These are phyloP conservation scores for Pollachius pollachius DNA, from an alignment of 2,113 vertebrate species.

Conservation along the genomic window DNA sequence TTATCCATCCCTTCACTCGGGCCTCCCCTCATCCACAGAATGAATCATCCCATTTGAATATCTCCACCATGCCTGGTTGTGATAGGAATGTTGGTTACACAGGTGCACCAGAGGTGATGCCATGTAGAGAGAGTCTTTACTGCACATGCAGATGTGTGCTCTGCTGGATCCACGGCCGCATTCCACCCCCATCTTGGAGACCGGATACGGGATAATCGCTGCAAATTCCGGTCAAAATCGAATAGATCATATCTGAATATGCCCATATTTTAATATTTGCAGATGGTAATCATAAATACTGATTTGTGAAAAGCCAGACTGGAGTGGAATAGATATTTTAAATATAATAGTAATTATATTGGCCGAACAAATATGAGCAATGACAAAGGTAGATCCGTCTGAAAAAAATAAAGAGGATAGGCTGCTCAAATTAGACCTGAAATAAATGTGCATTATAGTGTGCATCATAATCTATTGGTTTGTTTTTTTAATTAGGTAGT, in stretches of 20 bases:
- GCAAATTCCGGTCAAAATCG: slow-evolving; percentile 9
- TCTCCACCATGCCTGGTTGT: not conserved
- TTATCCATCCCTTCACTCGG: not conserved
- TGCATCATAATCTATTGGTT: too few species aligned
- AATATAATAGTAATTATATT: too few species aligned
- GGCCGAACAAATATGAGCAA: too few species aligned
- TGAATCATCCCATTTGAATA: slow-evolving; percentile 19
- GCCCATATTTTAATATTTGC: too few species aligned
- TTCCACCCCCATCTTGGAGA: not conserved
- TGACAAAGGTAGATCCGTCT: too few species aligned
- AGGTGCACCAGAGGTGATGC: not conserved
- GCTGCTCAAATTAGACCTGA: too few species aligned
- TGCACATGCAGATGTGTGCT: not conserved
- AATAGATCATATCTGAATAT: not conserved
- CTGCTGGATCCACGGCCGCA: not conserved
- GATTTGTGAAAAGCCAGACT: too few species aligned
- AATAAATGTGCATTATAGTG: too few species aligned
- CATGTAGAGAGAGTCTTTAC: not conserved
- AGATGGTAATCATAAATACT: too few species aligned
- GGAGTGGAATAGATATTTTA: too few species aligned
- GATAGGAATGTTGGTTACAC: not conserved
- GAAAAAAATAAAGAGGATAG: too few species aligned
- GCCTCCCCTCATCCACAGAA: not conserved
- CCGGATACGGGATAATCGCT: not conserved
- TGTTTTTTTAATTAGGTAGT: too few species aligned